These are phyloP conservation scores for Chelidonichthys spinosus DNA, from an alignment of 2,797 vertebrate species.

Conservation along the genomic window DNA sequence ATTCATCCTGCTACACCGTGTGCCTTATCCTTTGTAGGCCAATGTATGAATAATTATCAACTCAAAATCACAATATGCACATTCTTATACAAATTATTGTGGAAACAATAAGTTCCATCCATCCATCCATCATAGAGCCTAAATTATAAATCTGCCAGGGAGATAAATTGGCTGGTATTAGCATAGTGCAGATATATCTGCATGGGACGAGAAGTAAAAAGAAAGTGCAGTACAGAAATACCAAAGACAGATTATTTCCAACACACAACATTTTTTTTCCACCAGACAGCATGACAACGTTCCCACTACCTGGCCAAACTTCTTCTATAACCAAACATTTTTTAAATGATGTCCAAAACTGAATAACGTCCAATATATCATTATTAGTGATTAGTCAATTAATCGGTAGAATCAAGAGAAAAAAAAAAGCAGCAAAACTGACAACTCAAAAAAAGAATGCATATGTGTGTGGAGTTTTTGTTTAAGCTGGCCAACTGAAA, in stretches of 20 bases:
- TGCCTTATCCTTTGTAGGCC: background rate
- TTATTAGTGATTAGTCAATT: too few relatives aligned
- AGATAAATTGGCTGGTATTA: background rate
- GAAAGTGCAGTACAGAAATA: background rate
- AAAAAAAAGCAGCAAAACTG: background rate
- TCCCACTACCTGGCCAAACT: too few relatives aligned
- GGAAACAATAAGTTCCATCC: background rate
- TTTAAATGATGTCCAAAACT: too few relatives aligned
- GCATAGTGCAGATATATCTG: background rate
- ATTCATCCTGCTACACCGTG: background rate
- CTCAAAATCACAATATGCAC: too few relatives aligned
- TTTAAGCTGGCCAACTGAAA: conserved; percentile 3
- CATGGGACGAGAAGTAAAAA: background rate
- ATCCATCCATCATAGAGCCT: background rate
- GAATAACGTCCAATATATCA: too few relatives aligned
- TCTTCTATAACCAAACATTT: too few relatives aligned
- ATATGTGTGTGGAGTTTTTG: conserved; percentile 1
- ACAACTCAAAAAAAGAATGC: background rate
- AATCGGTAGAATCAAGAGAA: too few relatives aligned
- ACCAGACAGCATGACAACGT: background rate
- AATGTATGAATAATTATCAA: background rate
- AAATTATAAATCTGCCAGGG: background rate
- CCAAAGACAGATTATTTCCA: background rate
- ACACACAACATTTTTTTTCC: background rate
- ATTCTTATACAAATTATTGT: background rate